A percentile compares a stretch with the other conserved stretches of the same genome.
Evolutionary conservation across 2,888 invertebrate genomes (phyloP).

Genomic region (Leptopilina myrica): DNA sequence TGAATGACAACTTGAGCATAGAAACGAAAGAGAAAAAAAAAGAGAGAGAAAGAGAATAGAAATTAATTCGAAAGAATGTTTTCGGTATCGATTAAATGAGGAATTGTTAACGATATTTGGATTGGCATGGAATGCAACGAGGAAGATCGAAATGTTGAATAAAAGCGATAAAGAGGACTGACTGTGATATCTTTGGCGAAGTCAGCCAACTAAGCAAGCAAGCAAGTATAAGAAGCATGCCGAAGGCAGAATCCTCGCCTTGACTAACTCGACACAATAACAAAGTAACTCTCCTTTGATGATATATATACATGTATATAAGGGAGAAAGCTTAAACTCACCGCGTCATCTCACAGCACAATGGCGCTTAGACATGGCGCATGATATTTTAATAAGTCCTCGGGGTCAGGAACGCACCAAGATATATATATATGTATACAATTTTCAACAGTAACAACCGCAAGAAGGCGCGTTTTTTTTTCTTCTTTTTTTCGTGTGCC

Average conservation of each 20-base stretch:
- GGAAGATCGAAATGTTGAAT: conserved; percentile 26
- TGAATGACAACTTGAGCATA: no score
- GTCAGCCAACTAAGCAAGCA: conserved; percentile 26
- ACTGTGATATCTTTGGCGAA: conserved; percentile 11
- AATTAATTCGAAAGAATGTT: neutral
- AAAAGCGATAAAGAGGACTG: conserved; percentile 28
- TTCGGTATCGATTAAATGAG: neutral
- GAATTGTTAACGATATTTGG: conserved; percentile 23
- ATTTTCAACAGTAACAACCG: conserved; percentile 3
- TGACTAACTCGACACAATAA: conserved; percentile 58
- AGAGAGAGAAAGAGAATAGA: neutral
- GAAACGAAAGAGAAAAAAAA: no score
- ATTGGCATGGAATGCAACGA: conserved; percentile 2
- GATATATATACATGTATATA: conserved; percentile 40
- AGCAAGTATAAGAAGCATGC: conserved; percentile 17
- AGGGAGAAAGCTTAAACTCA: conserved; percentile 55
- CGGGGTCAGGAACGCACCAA: conserved; percentile 39
- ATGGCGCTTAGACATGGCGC: conserved; percentile 53
- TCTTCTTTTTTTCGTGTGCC: no score
- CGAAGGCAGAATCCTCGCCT: conserved; percentile 46
- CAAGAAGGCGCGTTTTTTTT: conserved; percentile 10
- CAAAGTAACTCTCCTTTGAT: conserved; percentile 62
- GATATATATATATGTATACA: neutral
- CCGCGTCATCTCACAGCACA: conserved; percentile 59
- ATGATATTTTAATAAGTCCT: conserved; percentile 61